Base-by-base conservation (phyloP, 2,888 invertebrate species). In the Hylaea fasciaria region DNA sequence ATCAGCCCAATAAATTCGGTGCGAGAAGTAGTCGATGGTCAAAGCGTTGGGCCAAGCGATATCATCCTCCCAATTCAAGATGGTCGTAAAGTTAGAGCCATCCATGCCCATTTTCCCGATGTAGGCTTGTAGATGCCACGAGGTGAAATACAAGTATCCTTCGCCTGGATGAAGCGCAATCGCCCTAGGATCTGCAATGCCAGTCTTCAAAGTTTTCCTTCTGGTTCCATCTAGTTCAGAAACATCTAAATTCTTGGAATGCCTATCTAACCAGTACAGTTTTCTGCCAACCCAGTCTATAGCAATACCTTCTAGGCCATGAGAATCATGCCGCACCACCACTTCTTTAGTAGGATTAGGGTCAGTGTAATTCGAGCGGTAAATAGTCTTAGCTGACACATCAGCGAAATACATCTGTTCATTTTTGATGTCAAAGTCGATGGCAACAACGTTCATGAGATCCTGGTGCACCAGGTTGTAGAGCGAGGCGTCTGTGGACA, bases 1-100 rank as follows among this genome's bases (percentile, higher is more conserved):
- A 84, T 99, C 99, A 0, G 99, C 99, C 96, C 97, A 99, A 90
- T 97, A 99, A 45, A 99, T 94, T 74, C 97, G 94, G 73, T 99
- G 97, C 0, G 98, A 97, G 82, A 98, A 97, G 84, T 98, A 99
- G 80, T 99, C 99, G 60, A 99, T 96, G 0, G 99, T 97, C 13
- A 99, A 85, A 0, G 99, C 99, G 84, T 99, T 99, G 0, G 99
- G 99, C 99, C 99, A 99, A 0, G 98, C 98, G 50, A 99, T 96
- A 76, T 98, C 98, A 70, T 98, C 95, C 77, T 98, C 97, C 95
- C 97, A 97, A 17, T 96, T 97, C 13, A 99, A 91, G 68, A 99
- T 97, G 54, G 96, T 94, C 0, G 96, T 96, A 76, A 97, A 96
- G 78, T 97, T 97, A 8, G 96, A 95, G 0, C 99, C 99, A 77